These are phyloP conservation scores for Tenrec ecaudatus DNA, from an alignment of 2,113 vertebrate genomes.

Conservation along the genomic window DNA sequence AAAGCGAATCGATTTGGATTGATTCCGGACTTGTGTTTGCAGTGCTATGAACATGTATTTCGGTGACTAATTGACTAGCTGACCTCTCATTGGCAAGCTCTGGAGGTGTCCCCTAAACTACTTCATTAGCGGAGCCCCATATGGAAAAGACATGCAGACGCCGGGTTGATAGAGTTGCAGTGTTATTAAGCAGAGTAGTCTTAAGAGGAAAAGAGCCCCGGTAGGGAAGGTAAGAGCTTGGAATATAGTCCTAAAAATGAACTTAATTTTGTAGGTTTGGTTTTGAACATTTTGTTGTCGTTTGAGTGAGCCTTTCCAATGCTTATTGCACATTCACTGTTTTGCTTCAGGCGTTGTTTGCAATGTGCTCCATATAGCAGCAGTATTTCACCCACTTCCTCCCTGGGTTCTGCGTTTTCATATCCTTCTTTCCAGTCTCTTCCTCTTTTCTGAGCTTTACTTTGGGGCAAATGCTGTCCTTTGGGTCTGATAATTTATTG, in stretches of 20 bases:
- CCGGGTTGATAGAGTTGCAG: not conserved
- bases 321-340: too few relatives aligned
- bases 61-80: conserved; percentile 20
- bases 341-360: too few relatives aligned
- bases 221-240: not conserved
- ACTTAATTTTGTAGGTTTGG: too few relatives aligned
- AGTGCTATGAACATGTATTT: not conserved
- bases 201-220: not conserved
- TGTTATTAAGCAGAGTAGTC: not conserved
- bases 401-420: too few relatives aligned
- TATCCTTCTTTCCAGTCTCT: too few relatives aligned
- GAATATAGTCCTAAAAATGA: not conserved
- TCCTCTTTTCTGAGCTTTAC: too few relatives aligned
- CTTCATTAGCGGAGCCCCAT: conserved; percentile 6
- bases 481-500: too few relatives aligned
- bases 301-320: too few relatives aligned
- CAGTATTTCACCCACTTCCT: too few relatives aligned
- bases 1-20: conserved; percentile 40
- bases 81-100: not conserved
- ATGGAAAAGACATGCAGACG: not conserved
- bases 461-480: too few relatives aligned
- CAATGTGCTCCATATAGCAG: too few relatives aligned
- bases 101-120: not conserved
- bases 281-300: too few relatives aligned
- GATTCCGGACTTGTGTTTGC: not conserved